Evolutionary conservation across 2,797 vertebrate species (phyloP).

Genomic region (Linurgus olivaceus): DNA sequence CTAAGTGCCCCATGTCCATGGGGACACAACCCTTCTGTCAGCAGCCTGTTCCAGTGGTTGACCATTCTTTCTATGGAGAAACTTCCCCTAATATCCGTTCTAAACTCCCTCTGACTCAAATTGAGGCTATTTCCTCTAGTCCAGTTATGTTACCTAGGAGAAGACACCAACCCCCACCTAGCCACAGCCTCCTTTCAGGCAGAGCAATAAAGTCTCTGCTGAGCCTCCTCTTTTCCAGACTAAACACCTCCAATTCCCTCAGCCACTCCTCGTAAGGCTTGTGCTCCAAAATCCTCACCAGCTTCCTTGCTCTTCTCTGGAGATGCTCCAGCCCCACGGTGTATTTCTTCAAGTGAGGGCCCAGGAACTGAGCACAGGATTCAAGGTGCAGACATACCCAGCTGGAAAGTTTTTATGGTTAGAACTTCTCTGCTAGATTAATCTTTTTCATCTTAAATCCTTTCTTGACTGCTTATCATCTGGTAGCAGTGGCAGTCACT

Average conservation of each 20-base stretch:
- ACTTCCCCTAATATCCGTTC: neutral
- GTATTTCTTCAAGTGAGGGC: neutral
- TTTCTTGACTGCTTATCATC: neutral
- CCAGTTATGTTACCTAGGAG: neutral
- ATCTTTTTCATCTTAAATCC: neutral
- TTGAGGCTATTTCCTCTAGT: neutral
- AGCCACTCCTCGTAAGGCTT: fast-evolving
- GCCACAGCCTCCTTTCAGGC: neutral
- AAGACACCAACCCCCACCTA: neutral
- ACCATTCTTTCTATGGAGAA: neutral
- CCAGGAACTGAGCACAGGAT: fast-evolving
- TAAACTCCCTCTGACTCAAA: neutral
- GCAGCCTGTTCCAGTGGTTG: neutral
- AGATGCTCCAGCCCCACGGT: neutral
- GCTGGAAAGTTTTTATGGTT: neutral
- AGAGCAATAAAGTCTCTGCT: neutral
- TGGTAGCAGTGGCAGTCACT: neutral
- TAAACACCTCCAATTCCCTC: neutral
- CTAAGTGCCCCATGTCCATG: neutral
- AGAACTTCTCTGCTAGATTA: neutral
- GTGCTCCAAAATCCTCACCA: neutral
- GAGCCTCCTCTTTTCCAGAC: neutral
- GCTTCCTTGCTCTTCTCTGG: neutral
- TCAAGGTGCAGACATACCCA: neutral
- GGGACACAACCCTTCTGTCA: neutral